Percentiles rank a stretch among this genome's conserved stretches.
These are phyloP conservation scores for Oxygymnocypris stewartii DNA, from an alignment of 2,113 vertebrate species.

Conservation along the genomic window DNA sequence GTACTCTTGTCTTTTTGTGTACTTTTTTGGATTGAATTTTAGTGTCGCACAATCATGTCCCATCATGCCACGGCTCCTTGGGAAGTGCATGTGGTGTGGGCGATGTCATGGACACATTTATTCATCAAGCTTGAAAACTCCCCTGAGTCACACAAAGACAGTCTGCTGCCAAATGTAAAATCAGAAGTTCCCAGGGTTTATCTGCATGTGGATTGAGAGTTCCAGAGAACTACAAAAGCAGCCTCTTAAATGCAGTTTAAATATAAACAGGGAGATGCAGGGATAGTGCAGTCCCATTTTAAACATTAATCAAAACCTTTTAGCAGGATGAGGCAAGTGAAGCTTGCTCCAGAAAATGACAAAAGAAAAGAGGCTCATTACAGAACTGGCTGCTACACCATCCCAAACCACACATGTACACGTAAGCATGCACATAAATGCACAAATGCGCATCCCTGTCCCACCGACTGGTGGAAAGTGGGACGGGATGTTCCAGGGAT, in stretches of 20 bases:
- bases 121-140: conserved; percentile 7
- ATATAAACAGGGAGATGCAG: conserved; percentile 37
- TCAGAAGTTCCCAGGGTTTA: conserved; percentile 22
- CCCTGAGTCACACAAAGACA: not conserved
- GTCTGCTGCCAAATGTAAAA: conserved; percentile 34
- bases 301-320: conserved; percentile 58
- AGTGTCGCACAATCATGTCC: conserved; percentile 22
- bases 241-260: conserved; percentile 41
- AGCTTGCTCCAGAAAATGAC: conserved; percentile 44
- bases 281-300: conserved; percentile 29
- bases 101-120: conserved; percentile 1
- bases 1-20: not conserved
- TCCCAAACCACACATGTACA: conserved; percentile 6
- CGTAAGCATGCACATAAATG: conserved; percentile 18
- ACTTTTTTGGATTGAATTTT: conserved; percentile 15
- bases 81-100: not conserved
- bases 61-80: conserved; percentile 12
- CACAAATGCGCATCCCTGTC: conserved; percentile 21
- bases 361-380: conserved; percentile 39
- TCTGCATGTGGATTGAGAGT: conserved; percentile 33
- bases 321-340: conserved; percentile 45
- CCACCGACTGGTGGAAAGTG: conserved; percentile 54
- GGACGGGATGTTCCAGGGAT: conserved; percentile 35
- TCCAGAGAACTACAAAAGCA: not conserved
- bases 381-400: not conserved